These are phyloP conservation scores for Halcyon leucocephala DNA, from an alignment of 2,797 vertebrate genomes.

Conservation along the genomic window DNA sequence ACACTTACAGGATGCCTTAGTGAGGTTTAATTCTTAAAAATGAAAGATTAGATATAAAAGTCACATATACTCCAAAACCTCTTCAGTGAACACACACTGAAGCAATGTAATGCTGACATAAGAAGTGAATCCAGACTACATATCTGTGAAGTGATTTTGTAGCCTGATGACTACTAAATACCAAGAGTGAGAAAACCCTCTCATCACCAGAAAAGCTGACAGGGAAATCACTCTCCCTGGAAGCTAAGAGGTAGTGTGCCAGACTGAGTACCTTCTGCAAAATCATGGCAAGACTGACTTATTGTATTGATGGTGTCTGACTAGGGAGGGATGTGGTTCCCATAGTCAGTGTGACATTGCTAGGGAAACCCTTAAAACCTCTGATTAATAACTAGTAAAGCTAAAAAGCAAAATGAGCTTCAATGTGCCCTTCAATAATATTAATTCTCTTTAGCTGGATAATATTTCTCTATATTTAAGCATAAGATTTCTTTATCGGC, in stretches of 20 bases:
- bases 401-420: not conserved
- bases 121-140: not conserved
- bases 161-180: not conserved
- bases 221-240: conserved; percentile 8
- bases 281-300: not conserved
- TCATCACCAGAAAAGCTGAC: not conserved
- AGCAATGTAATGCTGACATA: not conserved
- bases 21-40: not conserved
- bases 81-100: not conserved
- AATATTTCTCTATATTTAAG: not conserved
- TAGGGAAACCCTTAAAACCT: not conserved
- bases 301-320: not conserved
- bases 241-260: not conserved
- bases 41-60: not conserved
- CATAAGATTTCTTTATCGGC: not conserved
- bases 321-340: not conserved
- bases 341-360: not conserved
- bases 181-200: not conserved
- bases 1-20: not conserved
- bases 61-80: not conserved
- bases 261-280: not conserved
- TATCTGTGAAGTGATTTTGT: not conserved
- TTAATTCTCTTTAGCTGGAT: not conserved
- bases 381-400: not conserved
- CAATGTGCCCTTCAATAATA: not conserved